Percentiles rank a stretch among this genome's conserved stretches.
Conservation (phyloP, 1,140 invertebrate species). For the Reticulitermes speratus region DNA sequence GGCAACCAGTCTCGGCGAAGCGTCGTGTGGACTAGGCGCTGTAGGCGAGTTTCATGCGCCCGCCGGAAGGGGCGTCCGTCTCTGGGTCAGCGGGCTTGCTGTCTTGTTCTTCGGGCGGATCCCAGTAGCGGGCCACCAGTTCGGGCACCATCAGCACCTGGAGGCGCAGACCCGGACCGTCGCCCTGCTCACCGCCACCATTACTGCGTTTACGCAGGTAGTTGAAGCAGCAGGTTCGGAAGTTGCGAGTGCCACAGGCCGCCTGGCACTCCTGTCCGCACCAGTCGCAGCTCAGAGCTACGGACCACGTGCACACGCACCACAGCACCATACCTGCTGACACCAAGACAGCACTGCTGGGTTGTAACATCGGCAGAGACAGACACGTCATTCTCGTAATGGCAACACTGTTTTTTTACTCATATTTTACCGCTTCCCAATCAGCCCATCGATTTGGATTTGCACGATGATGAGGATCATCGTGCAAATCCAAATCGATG, state of each 20-base stretch:
- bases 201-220: slow-evolving; percentile 52
- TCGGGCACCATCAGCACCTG: slow-evolving; percentile 18
- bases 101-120: neutral
- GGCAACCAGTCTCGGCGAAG: neutral
- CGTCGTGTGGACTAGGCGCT: neutral
- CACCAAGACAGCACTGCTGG: neutral
- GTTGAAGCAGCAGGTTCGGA: slow-evolving; percentile 62
- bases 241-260: slow-evolving; percentile 58
- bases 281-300: slow-evolving; percentile 49
- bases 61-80: neutral
- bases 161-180: neutral
- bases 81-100: neutral
- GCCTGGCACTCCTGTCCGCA: slow-evolving; percentile 58
- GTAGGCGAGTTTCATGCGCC: slow-evolving; percentile 3
- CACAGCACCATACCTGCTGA: slow-evolving; percentile 28
- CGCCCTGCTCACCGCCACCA: neutral
- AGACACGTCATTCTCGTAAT: too few species aligned
- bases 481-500: too few species aligned
- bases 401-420: neutral
- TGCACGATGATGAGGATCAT: too few species aligned
- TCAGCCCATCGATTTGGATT: too few species aligned
- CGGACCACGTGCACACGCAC: slow-evolving; percentile 18
- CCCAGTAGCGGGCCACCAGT: neutral
- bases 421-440: neutral
- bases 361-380: neutral